Conservation (phyloP, 2,888 invertebrate genomes). For the Syrphus vitripennis region DNA sequence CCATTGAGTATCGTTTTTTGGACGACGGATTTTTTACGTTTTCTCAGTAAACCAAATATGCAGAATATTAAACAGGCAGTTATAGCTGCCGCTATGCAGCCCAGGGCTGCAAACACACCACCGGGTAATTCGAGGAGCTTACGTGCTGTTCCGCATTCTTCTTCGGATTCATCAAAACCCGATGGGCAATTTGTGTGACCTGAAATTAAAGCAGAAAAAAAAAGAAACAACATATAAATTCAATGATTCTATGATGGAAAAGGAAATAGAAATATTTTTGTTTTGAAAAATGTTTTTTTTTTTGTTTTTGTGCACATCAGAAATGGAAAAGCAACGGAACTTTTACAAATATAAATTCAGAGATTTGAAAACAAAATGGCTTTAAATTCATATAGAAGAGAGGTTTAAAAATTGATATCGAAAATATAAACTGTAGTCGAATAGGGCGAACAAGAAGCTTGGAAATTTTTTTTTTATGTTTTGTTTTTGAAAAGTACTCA, state of each 20-base stretch:
- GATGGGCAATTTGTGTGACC: conserved; percentile 84
- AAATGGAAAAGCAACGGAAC: background rate
- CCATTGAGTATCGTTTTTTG: conserved; percentile 82
- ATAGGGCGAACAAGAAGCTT: too few relatives aligned
- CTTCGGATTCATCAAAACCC: conserved; percentile 87
- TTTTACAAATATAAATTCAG: too few relatives aligned
- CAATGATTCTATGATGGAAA: background rate
- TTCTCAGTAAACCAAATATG: conserved; percentile 84
- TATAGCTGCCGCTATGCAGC: conserved; percentile 84
- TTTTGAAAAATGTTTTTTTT: background rate
- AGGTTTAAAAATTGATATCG: too few relatives aligned
- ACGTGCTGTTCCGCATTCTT: conserved; percentile 84
- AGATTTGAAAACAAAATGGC: too few relatives aligned
- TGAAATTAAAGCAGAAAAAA: conserved; percentile 67
- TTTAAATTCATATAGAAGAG: too few relatives aligned
- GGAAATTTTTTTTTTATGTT: too few relatives aligned
- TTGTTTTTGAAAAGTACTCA: too few relatives aligned
- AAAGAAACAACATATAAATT: background rate
- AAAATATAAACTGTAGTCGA: too few relatives aligned
- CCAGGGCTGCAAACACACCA: conserved; percentile 82
- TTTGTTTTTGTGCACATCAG: background rate
- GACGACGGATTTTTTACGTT: conserved; percentile 82
- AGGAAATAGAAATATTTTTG: background rate
- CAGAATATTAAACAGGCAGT: conserved; percentile 83
- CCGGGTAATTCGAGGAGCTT: conserved; percentile 83